Percentiles rank a stretch among this genome's conserved stretches.
phyloP scores from a whole-genome alignment of 2,797 vertebrate genomes.

The Pseudochirops corinnae region DNA sequence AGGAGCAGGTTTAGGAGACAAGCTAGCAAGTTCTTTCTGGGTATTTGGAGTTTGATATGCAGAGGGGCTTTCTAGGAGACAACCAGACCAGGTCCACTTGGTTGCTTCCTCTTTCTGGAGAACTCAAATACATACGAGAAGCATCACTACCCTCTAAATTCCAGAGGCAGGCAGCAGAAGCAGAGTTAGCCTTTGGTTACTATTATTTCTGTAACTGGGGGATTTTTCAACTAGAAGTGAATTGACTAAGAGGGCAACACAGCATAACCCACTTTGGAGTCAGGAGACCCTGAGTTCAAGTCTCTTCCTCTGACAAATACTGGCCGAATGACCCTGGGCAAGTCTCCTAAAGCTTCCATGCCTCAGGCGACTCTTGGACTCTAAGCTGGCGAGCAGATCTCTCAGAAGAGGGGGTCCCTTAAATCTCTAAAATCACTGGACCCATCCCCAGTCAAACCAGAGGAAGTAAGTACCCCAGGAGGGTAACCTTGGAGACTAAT shows the following conservation, averaged over 20 bases:
- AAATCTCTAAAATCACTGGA: not conserved
- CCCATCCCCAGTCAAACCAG: not conserved
- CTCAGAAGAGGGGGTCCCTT: not conserved
- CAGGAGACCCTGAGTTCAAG: not conserved
- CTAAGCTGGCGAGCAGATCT: not conserved
- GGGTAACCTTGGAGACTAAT: conserved; percentile 3
- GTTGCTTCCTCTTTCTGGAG: not conserved
- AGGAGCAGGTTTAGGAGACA: not conserved
- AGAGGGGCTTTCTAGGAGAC: not conserved
- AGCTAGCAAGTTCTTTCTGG: not conserved
- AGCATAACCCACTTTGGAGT: not conserved
- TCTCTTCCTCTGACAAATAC: not conserved
- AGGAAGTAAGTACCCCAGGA: not conserved
- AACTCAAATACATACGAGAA: not conserved
- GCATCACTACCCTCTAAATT: not conserved
- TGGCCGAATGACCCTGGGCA: not conserved
- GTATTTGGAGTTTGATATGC: not conserved
- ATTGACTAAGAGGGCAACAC: not conserved
- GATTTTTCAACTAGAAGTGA: conserved; percentile 30
- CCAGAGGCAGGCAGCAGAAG: not conserved
- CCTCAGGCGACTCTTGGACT: not conserved
- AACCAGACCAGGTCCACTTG: not conserved
- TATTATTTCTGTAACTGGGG: not conserved
- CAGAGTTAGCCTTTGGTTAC: not conserved
- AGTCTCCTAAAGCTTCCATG: not conserved